A percentile compares a stretch with the other conserved stretches of the same genome.
Conservation (phyloP, 2,888 invertebrate species). For the Plemyria rubiginata region DNA sequence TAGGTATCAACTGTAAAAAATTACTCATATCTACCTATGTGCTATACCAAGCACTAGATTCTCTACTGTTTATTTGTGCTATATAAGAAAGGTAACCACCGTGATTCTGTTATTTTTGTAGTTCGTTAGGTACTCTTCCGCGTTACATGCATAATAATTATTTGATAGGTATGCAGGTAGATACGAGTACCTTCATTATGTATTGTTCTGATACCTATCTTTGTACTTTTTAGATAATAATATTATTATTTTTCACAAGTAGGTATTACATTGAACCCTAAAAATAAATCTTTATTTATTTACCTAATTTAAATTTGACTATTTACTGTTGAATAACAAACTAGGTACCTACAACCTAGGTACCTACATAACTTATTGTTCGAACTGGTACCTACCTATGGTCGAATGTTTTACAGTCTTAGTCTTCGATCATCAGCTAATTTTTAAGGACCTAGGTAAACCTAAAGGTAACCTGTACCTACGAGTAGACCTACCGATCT, state of each 20-base stretch:
- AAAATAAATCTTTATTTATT: conserved; percentile 16
- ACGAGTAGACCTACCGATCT: too few species aligned
- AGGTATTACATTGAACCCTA: conserved; percentile 12
- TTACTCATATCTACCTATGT: not conserved
- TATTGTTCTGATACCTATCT: conserved; percentile 15
- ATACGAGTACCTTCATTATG: too few species aligned
- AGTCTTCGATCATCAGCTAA: too few species aligned
- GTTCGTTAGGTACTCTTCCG: conserved; percentile 39
- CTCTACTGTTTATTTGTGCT: not conserved
- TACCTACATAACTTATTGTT: too few species aligned
- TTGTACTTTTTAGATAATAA: conserved; percentile 22
- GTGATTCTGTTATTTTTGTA: conserved; percentile 34
- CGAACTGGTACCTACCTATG: too few species aligned
- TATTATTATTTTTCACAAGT: conserved; percentile 27
- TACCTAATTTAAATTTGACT: not conserved
- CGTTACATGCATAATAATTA: conserved; percentile 32
- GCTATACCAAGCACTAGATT: too few species aligned
- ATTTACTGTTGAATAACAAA: not conserved
- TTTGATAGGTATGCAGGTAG: conserved; percentile 27
- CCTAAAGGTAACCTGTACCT: too few species aligned
- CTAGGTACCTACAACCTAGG: too few species aligned
- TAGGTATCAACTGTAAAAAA: conserved; percentile 1
- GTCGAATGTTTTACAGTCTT: too few species aligned
- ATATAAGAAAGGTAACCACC: not conserved
- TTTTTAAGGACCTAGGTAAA: too few species aligned